phyloP scores from a whole-genome alignment of 2,113 vertebrate species.

The Hydrolagus affinis region DNA sequence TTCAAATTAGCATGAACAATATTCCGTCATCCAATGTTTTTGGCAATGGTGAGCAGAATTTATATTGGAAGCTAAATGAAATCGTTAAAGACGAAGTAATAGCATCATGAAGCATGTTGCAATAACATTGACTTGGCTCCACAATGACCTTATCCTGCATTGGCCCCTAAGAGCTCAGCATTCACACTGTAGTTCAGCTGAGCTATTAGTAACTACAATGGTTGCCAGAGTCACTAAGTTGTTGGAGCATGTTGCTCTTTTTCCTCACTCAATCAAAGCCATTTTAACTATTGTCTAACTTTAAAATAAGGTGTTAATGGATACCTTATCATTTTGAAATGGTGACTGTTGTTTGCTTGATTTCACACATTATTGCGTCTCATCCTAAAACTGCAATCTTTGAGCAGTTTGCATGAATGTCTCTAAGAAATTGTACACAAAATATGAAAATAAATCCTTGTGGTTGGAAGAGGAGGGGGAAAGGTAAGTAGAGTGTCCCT shows the following conservation, averaged over 20 bases:
- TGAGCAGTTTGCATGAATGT: too few relatives aligned
- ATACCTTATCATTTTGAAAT: not conserved
- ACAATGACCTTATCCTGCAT: not conserved
- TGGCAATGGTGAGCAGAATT: too few relatives aligned
- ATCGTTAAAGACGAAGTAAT: not conserved
- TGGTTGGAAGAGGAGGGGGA: too few relatives aligned
- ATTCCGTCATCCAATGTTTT: not conserved
- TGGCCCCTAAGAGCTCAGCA: not conserved
- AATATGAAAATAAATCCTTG: too few relatives aligned
- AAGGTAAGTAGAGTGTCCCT: too few relatives aligned
- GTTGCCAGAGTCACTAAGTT: not conserved
- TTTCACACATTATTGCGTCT: too few relatives aligned
- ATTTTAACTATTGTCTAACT: not conserved
- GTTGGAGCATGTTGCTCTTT: not conserved
- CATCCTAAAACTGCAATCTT: too few relatives aligned
- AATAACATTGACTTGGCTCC: not conserved
- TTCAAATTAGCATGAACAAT: not conserved
- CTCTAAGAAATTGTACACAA: too few relatives aligned
- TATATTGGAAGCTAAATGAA: too few relatives aligned
- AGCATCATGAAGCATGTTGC: not conserved
- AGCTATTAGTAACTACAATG: not conserved
- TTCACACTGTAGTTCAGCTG: not conserved
- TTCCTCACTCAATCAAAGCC: not conserved
- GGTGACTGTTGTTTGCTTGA: not conserved
- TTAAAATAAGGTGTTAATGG: conserved; percentile 9